Base-by-base conservation (phyloP, 2,113 vertebrate species). In the Heterotilapia buettikoferi region DNA sequence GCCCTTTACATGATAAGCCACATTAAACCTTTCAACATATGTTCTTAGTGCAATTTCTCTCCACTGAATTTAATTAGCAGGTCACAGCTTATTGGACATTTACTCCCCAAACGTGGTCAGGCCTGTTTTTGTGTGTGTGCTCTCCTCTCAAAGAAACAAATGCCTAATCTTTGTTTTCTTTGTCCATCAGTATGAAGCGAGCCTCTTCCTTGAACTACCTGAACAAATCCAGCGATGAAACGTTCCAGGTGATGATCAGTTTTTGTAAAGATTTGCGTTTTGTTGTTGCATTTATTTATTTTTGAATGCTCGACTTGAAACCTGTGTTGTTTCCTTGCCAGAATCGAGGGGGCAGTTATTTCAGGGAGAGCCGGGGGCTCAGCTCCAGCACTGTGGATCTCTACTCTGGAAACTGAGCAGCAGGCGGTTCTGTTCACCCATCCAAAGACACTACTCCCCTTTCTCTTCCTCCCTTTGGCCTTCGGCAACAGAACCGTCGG, bases 201-300 rank as follows among this genome's bases (percentile, higher is more conserved):
- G 98, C 98, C 5, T 97, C 98, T 0, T 99, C 98, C 2, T 94
- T 99, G 87, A 99, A 97, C 93, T 97, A 98, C 85, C 96, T 99
- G 94, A 98, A 98, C 92, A 98, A 97, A 89, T 96, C 97, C 84
- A 96, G 94, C 0, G 97, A 98, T 2, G 97, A 97, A 53, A 90
- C 96, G 0, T 97, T 98, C 86, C 98, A 98, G 98, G 98, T 99
- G 91, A 97, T 95, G 13, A 38, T 38, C 4, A 5, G 2, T 63
- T 59, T 54, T 5, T 40, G 19, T 9, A 19, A 45, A 79, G 10
- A 12, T 16, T 76, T 73, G 24, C 8, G 0, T 26, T 45, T 24
- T 47, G 5, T 18, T 73, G 1, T 38, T 66, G 19, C n/a, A 13
- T 13, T 47, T 26, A 47, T 45, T 73, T 26, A 10, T 29, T 11